Evolutionary conservation across 35 echinoderm and acorn worm genomes (phyloP).

Genomic region (Heliocidaris tuberculata): DNA sequence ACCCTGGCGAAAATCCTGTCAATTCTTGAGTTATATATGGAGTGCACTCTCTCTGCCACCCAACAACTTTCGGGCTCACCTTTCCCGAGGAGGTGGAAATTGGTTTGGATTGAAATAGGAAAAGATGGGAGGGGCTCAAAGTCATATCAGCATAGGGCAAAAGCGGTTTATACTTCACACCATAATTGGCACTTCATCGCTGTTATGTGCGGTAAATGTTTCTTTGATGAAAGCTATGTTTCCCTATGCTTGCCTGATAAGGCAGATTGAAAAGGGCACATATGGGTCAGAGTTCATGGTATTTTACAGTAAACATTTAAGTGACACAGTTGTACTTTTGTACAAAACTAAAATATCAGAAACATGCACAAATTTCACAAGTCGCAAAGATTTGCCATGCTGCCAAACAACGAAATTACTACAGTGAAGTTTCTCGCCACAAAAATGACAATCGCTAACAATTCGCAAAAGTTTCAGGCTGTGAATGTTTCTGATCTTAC

Average conservation of each 20-base stretch:
- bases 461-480: no score
- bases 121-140: background rate
- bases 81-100: slow-evolving; percentile 21
- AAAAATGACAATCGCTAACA: no score
- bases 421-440: no score
- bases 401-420: no score
- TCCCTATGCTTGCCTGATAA: background rate
- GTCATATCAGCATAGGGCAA: slow-evolving; percentile 19
- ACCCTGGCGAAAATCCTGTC: background rate
- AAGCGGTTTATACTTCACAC: background rate
- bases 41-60: background rate
- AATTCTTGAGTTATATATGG: background rate
- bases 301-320: no score
- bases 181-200: background rate
- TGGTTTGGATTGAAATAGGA: background rate
- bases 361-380: no score
- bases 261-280: background rate
- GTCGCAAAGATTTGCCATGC: no score
- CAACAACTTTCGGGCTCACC: background rate
- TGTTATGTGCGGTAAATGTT: background rate
- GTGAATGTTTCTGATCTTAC: no score
- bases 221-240: background rate
- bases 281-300: background rate
- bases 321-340: no score
- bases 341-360: no score